Evolutionary conservation across 2,113 vertebrate genomes (phyloP).

Genomic region (Mus pahari): DNA sequence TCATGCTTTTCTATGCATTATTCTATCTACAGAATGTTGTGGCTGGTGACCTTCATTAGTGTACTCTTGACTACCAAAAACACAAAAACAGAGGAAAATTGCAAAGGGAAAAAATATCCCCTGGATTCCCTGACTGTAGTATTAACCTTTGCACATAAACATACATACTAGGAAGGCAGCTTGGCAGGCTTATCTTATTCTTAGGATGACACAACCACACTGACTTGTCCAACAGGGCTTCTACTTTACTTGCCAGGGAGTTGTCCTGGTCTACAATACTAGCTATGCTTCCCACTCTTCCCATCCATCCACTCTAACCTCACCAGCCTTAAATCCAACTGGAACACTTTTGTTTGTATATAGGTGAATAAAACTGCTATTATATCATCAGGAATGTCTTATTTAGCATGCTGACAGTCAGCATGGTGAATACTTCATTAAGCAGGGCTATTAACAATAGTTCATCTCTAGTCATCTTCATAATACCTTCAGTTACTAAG

Average conservation of each 20-base stretch:
- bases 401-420: not conserved
- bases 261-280: not conserved
- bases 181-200: not conserved
- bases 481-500: not conserved
- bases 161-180: not conserved
- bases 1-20: not conserved
- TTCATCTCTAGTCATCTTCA: not conserved
- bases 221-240: not conserved
- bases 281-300: not conserved
- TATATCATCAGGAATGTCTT: not conserved
- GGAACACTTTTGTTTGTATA: not conserved
- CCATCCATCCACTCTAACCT: not conserved
- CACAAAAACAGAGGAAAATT: not conserved
- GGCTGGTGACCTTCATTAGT: not conserved
- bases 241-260: not conserved
- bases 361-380: not conserved
- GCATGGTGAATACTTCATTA: not conserved
- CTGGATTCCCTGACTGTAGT: not conserved
- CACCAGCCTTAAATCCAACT: not conserved
- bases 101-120: not conserved
- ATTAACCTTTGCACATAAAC: not conserved
- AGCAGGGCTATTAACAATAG: not conserved
- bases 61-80: not conserved
- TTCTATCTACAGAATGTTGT: not conserved
- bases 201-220: not conserved